Percentiles rank a stretch among this genome's conserved stretches.
phyloP scores from a whole-genome alignment of 2,888 invertebrate genomes.

The Bellardia pandia region DNA sequence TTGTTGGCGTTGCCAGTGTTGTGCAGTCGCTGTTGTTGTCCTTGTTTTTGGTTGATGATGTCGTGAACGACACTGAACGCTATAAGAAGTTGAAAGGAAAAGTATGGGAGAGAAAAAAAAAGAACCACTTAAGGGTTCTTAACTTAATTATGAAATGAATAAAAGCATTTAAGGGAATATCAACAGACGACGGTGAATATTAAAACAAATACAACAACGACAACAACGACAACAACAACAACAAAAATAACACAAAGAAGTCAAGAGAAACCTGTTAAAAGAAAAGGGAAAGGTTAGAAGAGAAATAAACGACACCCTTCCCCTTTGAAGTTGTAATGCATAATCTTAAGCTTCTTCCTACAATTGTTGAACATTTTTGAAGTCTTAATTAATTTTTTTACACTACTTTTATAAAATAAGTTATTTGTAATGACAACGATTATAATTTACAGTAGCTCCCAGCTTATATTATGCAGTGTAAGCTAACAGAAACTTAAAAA shows the following conservation, averaged over 20 bases:
- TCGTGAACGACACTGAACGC: slow-evolving; percentile 45
- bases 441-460: slow-evolving; percentile 1
- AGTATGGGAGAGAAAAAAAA: slow-evolving; percentile 52
- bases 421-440: slow-evolving; percentile 38
- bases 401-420: slow-evolving; percentile 5
- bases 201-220: slow-evolving; percentile 30
- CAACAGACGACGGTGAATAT: slow-evolving; percentile 49
- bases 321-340: slow-evolving; percentile 34
- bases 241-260: not conserved
- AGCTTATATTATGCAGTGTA: too few species aligned
- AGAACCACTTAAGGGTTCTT: slow-evolving; percentile 73
- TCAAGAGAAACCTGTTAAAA: not conserved
- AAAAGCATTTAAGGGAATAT: slow-evolving; percentile 69
- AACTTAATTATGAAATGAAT: slow-evolving; percentile 76
- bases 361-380: slow-evolving; percentile 33
- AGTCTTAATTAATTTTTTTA: slow-evolving; percentile 25
- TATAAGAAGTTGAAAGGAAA: slow-evolving; percentile 64
- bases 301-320: slow-evolving; percentile 13
- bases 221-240: not conserved
- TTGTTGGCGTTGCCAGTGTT: slow-evolving; percentile 11
- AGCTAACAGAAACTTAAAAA: too few species aligned
- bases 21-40: slow-evolving; percentile 46
- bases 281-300: slow-evolving; percentile 1
- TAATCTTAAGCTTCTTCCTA: slow-evolving; percentile 2
- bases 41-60: slow-evolving; percentile 54